A percentile compares a stretch with the other conserved stretches of the same genome.
Conservation (phyloP, 2,888 invertebrate genomes). For the Drosophila merina region DNA sequence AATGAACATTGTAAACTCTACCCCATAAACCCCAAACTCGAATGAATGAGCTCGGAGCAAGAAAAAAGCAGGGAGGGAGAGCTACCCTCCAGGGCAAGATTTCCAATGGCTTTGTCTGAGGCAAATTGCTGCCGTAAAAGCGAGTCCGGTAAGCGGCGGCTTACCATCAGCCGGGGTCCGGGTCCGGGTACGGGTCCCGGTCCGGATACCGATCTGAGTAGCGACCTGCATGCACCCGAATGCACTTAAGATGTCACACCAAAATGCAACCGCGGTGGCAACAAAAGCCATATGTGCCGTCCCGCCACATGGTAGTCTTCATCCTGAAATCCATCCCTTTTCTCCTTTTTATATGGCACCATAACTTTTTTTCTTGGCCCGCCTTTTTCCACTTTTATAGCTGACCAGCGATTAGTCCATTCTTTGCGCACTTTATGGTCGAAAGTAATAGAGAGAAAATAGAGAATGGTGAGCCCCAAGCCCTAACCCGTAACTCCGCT, state of each 20-base stretch:
- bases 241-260: conserved; percentile 77
- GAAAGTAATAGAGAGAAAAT: conserved; percentile 11
- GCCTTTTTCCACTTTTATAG: conserved; percentile 49
- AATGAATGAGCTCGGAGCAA: conserved; percentile 2
- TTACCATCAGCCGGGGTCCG: conserved; percentile 40
- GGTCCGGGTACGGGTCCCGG: not conserved
- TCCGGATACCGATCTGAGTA: not conserved
- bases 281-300: conserved; percentile 63
- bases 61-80: not conserved
- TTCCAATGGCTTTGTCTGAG: conserved; percentile 45
- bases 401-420: conserved; percentile 70
- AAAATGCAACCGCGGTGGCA: conserved; percentile 32
- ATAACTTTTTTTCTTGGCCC: conserved; percentile 39
- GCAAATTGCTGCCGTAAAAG: conserved; percentile 67
- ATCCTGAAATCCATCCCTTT: conserved; percentile 7
- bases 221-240: conserved; percentile 40
- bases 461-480: not conserved
- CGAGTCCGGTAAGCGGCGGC: conserved; percentile 36
- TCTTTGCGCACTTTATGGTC: conserved; percentile 59
- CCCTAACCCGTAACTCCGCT: conserved; percentile 6
- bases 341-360: conserved; percentile 52
- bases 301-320: not conserved
- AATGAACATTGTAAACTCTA: conserved; percentile 28
- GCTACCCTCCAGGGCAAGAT: not conserved
- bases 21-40: not conserved